Evolutionary conservation across 2,113 vertebrate species (phyloP).

Genomic region (Lipotes vexillifer): DNA sequence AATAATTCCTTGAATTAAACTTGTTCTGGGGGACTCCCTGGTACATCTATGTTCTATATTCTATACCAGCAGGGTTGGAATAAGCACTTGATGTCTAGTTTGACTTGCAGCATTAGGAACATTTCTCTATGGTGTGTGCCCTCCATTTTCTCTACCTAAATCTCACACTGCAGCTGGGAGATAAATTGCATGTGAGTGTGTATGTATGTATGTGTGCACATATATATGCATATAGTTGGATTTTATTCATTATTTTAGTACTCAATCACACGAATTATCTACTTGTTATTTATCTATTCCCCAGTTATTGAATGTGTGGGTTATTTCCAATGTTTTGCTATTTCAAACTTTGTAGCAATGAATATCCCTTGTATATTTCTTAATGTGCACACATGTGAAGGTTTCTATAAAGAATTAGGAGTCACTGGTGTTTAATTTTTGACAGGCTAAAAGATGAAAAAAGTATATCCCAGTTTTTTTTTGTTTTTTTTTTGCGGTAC

Average conservation of each 20-base stretch:
- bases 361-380: not conserved
- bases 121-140: accelerated
- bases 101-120: not conserved
- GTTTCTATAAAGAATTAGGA: not conserved
- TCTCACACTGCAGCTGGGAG: not conserved
- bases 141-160: not conserved
- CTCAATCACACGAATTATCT: not conserved
- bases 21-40: not conserved
- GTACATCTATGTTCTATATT: not conserved
- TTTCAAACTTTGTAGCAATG: not conserved
- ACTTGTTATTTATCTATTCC: not conserved
- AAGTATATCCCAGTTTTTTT: not conserved
- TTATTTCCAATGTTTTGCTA: not conserved
- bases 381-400: not conserved
- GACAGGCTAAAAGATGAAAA: not conserved
- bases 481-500: no score
- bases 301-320: not conserved
- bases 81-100: not conserved
- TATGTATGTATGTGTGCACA: no score
- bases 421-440: not conserved
- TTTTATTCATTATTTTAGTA: not conserved
- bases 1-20: not conserved
- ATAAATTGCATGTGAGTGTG: not conserved
- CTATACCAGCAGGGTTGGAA: not conserved
- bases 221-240: not conserved